Base-by-base conservation (phyloP, 2,888 invertebrate species). In the Sycophila texana region DNA sequence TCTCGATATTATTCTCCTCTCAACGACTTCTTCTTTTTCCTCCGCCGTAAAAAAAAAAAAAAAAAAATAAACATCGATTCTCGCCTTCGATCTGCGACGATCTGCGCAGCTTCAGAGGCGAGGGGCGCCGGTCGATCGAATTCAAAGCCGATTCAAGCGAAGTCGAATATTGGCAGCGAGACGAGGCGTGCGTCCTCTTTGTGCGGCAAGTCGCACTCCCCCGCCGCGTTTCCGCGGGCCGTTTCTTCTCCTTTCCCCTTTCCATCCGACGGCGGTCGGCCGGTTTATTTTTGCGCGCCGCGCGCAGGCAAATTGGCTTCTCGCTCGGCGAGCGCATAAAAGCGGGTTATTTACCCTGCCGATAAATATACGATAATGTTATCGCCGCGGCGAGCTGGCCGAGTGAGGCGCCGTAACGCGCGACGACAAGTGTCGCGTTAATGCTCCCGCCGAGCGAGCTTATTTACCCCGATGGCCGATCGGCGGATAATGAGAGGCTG, bases 311-410 rank as follows among this genome's bases (percentile, higher is more conserved):
- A 85, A 85, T 85, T 83, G 83, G 82, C 84, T 83, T 79, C 39
- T 39, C 77, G 79, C 81, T 74, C 68, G 75, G 55, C 71, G 58
- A 39, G 68, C 61, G 75, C 39, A 39, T 39, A 39, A 53, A 13
- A 77, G 39, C 57, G 73, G 84, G 84, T 86, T 86, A 86, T 86
- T 86, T 86, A 87, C 84, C 83, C 83, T 81, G 78, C 65, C 83
- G 85, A 85, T 87, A 84, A 87, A 87, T 85, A 86, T 85, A 86
- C 85, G 86, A 86, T 86, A 86, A 86, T 85, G 86, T 85, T 86
- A 86, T 86, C 84, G 84, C 82, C 39, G 67, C 68, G 65, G 61
- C 58, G 72, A 74, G 57, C 71, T 3, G 5, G 26, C 26, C 16
- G 30, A 39, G 39, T 39, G 39, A 39, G 39, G 39, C 39, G 39